phyloP scores from a whole-genome alignment of 2,113 vertebrate species.

The Rhinopomastus cyanomelas region DNA sequence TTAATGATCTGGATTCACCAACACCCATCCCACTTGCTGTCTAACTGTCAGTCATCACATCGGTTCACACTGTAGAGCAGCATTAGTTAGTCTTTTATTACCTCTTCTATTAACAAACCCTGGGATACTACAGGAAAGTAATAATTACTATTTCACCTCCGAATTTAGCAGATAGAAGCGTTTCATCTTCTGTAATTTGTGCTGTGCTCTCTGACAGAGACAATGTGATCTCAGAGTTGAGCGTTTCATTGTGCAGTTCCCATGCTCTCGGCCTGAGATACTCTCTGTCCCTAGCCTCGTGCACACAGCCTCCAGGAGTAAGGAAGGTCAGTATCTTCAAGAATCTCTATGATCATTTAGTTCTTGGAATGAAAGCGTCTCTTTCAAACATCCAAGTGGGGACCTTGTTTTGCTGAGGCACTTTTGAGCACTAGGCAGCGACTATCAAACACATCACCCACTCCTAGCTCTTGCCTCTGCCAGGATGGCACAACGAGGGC shows the following conservation, averaged over 20 bases:
- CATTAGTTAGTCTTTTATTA: background rate
- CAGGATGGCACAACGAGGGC: accelerated
- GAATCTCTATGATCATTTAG: background rate
- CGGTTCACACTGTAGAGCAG: background rate
- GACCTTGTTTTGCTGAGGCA: background rate
- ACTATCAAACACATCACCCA: background rate
- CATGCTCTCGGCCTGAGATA: background rate
- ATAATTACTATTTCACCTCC: slow-evolving; percentile 4
- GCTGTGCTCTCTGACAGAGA: background rate
- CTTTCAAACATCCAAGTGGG: background rate
- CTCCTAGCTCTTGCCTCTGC: background rate
- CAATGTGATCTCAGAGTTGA: background rate
- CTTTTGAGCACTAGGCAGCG: background rate
- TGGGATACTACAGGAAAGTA: background rate
- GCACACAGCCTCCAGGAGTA: background rate
- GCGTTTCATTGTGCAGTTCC: slow-evolving; percentile 14
- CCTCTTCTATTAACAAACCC: background rate
- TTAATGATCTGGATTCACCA: background rate
- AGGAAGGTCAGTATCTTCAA: background rate
- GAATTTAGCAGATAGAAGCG: slow-evolving; percentile 24
- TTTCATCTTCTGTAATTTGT: background rate
- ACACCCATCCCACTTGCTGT: background rate
- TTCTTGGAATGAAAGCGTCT: background rate
- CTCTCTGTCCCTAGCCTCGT: background rate
- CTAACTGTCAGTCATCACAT: background rate